Conservation (phyloP, 2,113 vertebrate species). For the Steatornis caripensis region DNA sequence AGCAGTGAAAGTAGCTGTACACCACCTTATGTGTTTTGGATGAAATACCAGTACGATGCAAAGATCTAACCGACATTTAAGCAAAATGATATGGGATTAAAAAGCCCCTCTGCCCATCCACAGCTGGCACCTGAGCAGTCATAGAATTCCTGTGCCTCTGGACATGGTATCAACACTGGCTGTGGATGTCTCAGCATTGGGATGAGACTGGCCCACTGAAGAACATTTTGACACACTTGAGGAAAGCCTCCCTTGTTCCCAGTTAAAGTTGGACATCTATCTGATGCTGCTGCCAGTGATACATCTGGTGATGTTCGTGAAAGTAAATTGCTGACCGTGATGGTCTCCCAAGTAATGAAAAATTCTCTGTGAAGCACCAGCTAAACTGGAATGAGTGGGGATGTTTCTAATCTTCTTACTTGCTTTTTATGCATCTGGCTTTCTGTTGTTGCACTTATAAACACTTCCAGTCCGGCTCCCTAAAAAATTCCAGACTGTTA, state of each 20-base stretch:
- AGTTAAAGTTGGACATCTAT: neutral
- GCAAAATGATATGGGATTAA: neutral
- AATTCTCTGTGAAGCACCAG: neutral
- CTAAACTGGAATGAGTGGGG: neutral
- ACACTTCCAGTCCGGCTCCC: neutral
- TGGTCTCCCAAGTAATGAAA: neutral
- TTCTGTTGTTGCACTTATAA: neutral
- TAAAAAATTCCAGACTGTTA: neutral
- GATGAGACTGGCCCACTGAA: neutral
- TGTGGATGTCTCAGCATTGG: neutral
- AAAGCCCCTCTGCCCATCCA: neutral
- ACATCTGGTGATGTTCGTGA: neutral
- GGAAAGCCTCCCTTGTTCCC: neutral
- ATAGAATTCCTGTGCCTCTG: neutral
- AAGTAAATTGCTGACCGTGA: neutral
- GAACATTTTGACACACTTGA: neutral
- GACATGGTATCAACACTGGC: neutral
- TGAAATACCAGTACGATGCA: neutral
- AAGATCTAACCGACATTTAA: neutral
- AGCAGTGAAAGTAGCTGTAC: neutral
- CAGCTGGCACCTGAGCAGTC: neutral
- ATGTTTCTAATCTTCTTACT: neutral
- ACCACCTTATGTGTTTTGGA: neutral
- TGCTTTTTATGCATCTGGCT: neutral
- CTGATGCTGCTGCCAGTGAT: neutral